These are phyloP conservation scores for Drosophila sproati DNA, from an alignment of 1,140 invertebrate genomes.

Conservation along the genomic window DNA sequence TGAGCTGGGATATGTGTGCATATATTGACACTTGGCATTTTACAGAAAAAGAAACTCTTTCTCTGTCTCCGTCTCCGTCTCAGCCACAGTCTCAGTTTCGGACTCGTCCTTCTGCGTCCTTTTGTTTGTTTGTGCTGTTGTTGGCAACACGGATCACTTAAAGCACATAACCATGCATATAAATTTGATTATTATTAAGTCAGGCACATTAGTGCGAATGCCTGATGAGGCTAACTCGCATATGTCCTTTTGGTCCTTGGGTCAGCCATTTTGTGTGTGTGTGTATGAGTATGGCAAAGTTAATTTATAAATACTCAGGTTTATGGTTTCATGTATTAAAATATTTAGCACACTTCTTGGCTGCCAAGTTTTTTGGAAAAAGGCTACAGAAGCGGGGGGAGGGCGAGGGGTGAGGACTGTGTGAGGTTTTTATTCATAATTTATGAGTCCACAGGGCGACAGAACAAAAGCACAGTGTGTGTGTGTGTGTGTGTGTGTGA, in stretches of 20 bases:
- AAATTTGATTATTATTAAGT: conserved; percentile 85
- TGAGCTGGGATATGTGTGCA: conserved; percentile 16
- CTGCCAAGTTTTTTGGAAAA: conserved; percentile 51
- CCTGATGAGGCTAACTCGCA: conserved; percentile 60
- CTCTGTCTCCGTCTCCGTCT: conserved; percentile 4
- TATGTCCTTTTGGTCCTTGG: conserved; percentile 15
- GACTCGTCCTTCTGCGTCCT: conserved; percentile 10
- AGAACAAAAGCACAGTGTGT: conserved; percentile 19
- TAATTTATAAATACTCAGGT: conserved; percentile 79
- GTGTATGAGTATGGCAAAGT: conserved; percentile 46
- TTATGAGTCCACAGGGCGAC: conserved; percentile 69
- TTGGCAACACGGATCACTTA: conserved; percentile 49
- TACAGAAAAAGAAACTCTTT: neutral
- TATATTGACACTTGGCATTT: conserved; percentile 67
- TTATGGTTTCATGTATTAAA: conserved; percentile 79
- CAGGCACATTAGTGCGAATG: conserved; percentile 83
- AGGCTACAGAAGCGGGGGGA: neutral
- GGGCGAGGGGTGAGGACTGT: conserved; percentile 21
- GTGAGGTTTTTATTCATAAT: conserved; percentile 70
- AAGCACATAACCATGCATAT: conserved; percentile 84
- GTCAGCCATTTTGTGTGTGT: conserved; percentile 34
- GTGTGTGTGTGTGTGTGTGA: conserved; percentile 19
- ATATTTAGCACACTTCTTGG: conserved; percentile 79
- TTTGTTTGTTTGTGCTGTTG: conserved; percentile 28
- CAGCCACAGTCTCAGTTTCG: conserved; percentile 24